Base-by-base conservation (phyloP, 2,797 vertebrate species). In the Sus cebifrons region DNA sequence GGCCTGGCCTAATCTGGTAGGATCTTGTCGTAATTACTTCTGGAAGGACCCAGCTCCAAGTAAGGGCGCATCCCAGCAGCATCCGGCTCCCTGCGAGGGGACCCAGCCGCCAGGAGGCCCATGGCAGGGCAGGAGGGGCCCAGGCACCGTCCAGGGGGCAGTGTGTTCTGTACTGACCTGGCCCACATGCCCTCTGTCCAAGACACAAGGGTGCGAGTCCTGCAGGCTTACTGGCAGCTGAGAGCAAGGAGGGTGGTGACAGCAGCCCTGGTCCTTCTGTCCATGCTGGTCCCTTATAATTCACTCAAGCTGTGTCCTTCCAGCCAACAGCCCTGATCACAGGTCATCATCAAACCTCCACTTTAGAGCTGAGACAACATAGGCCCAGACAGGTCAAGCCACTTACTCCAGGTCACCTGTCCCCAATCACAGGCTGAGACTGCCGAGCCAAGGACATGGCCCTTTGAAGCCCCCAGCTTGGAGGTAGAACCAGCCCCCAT, bases 211-310 rank as follows among this genome's bases (percentile, higher is more conserved):
- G 49, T 25, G 74, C 29, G 74, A 18, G 21, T 2, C 4, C 58
- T 21, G 8, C 16, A 14, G 73, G 21, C 15, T 15, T 18, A 7
- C 25, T 0, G 9, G 70, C 17, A 16, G 13, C 40, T 13, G 3
- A 58, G 32, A 0, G 0, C 32, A 49, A 44, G 73, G 21, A 79
- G 17, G 44, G 16, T 62, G 18, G 3, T 3, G 54, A 0, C 0
- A 65, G 3, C 18, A 5, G 17, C 40, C 58, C 44, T 0, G 0
- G 17, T 2, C 40, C 5, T 27, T 15, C 52, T 40, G 52, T 5
- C 81, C 49, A 54, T 1, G 1, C 44, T 21, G 2, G 13, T 23
- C 62, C 20, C 62, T 49, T 64, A 11, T 0, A 36, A 23, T n/a
- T 21, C 44, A 49, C 40, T 0, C 4, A 12, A 7, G 18, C 18